Conservation (phyloP, 2,113 vertebrate genomes). For the Eleginops maclovinus region DNA sequence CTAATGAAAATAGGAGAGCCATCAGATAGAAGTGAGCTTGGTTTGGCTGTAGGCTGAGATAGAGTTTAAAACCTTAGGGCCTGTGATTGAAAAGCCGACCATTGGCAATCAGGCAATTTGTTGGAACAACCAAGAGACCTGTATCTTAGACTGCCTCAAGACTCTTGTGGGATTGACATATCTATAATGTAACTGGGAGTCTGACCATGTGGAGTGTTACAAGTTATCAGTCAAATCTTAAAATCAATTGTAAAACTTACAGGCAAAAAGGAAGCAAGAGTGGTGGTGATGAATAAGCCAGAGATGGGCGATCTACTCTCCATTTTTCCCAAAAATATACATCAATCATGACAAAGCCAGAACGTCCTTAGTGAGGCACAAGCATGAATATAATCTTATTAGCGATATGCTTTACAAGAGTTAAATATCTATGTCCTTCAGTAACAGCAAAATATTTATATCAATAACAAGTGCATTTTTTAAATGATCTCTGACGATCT, state of each 20-base stretch:
- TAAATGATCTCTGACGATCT: background rate
- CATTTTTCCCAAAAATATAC: background rate
- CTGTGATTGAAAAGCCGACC: background rate
- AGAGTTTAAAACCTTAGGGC: background rate
- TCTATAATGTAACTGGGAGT: slow-evolving; percentile 12
- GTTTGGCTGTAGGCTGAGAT: background rate
- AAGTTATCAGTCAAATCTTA: slow-evolving; percentile 12
- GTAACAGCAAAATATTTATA: background rate
- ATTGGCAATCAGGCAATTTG: slow-evolving; percentile 13
- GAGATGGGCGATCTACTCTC: background rate
- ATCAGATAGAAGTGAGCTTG: background rate
- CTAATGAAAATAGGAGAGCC: background rate
- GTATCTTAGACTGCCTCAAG: background rate
- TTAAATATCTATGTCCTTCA: background rate
- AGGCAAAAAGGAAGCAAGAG: background rate
- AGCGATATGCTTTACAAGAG: background rate
- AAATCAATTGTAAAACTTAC: slow-evolving; percentile 11
- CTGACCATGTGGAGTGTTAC: slow-evolving; percentile 10
- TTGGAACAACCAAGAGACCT: background rate
- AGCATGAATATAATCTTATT: background rate
- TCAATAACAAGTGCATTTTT: background rate
- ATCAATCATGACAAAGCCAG: background rate
- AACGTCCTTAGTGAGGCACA: no score
- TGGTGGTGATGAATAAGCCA: background rate
- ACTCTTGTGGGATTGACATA: slow-evolving; percentile 9